Percentiles rank a stretch among this genome's conserved stretches.
Evolutionary conservation across 2,888 invertebrate species (phyloP).

Genomic region (Leucophora obtusa): DNA sequence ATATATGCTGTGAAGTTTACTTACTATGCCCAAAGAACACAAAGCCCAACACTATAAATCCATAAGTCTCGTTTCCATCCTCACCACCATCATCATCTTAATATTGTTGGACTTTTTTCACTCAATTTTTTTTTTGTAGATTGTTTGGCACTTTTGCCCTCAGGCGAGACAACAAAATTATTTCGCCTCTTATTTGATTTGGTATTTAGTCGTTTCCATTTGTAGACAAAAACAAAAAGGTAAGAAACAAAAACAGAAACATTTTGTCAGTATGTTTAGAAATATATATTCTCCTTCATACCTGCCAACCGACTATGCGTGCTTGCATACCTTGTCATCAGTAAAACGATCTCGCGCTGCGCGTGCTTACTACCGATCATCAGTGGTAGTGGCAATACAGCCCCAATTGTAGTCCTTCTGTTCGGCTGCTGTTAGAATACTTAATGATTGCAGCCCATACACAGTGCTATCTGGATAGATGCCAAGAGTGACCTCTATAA

Average conservation of each 20-base stretch:
- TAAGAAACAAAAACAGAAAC: neutral
- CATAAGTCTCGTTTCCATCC: conserved; percentile 39
- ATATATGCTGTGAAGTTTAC: conserved; percentile 23
- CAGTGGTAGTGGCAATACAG: conserved; percentile 62
- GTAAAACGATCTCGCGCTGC: conserved; percentile 61
- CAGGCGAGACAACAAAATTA: conserved; percentile 78
- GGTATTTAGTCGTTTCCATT: conserved; percentile 67
- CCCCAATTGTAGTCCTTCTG: conserved; percentile 65
- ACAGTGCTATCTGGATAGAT: neutral
- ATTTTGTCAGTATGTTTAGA: neutral
- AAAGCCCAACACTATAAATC: conserved; percentile 23
- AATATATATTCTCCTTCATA: neutral
- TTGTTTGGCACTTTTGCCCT: conserved; percentile 77
- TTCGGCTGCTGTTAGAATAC: conserved; percentile 60
- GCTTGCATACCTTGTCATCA: conserved; percentile 41
- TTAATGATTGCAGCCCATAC: neutral
- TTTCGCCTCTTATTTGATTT: conserved; percentile 69
- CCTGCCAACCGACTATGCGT: neutral
- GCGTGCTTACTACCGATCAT: conserved; percentile 67
- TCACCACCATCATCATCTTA: conserved; percentile 48
- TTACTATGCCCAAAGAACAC: neutral
- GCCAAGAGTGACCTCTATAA: neutral
- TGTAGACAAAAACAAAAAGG: conserved; percentile 39
- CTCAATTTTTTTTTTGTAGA: conserved; percentile 58
- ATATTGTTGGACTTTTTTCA: conserved; percentile 19